phyloP scores from a whole-genome alignment of 2,888 invertebrate species.

The Drosophila mimetica region DNA sequence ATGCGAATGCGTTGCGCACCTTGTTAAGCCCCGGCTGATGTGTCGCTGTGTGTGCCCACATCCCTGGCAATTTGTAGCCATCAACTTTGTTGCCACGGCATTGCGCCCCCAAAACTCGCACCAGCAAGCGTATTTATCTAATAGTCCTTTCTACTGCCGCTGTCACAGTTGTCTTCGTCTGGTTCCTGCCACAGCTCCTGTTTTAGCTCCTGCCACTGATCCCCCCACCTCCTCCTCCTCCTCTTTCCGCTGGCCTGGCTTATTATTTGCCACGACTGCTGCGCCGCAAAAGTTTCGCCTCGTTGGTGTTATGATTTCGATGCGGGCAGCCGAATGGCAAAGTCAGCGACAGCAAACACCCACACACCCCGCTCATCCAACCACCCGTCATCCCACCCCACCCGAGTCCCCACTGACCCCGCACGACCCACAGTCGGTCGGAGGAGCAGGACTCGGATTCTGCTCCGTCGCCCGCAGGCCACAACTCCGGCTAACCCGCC shows the following conservation, averaged over 20 bases:
- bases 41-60: conserved; percentile 16
- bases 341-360: conserved; percentile 64
- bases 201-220: conserved; percentile 34
- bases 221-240: conserved; percentile 12
- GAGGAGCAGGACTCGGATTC: conserved; percentile 76
- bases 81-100: conserved; percentile 48
- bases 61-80: conserved; percentile 48
- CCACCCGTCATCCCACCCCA: conserved; percentile 13
- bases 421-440: conserved; percentile 63
- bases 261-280: conserved; percentile 78
- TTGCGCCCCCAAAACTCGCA: conserved; percentile 10
- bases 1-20: conserved; percentile 42
- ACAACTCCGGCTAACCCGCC: conserved; percentile 72
- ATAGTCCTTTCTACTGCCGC: conserved; percentile 69
- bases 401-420: conserved; percentile 25
- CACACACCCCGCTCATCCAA: conserved; percentile 9
- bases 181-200: conserved; percentile 52
- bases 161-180: conserved; percentile 74
- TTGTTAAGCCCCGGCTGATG: conserved; percentile 42
- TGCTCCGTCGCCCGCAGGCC: conserved; percentile 72
- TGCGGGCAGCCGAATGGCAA: conserved; percentile 79
- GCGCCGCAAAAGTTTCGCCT: conserved; percentile 78
- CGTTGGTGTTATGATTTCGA: conserved; percentile 78
- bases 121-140: conserved; percentile 69
- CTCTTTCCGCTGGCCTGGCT: conserved; percentile 67